Evolutionary conservation across 2,888 invertebrate genomes (phyloP), one percentile per base, ranked within the genome.

Genomic region (Plebejus melissa): DNA sequence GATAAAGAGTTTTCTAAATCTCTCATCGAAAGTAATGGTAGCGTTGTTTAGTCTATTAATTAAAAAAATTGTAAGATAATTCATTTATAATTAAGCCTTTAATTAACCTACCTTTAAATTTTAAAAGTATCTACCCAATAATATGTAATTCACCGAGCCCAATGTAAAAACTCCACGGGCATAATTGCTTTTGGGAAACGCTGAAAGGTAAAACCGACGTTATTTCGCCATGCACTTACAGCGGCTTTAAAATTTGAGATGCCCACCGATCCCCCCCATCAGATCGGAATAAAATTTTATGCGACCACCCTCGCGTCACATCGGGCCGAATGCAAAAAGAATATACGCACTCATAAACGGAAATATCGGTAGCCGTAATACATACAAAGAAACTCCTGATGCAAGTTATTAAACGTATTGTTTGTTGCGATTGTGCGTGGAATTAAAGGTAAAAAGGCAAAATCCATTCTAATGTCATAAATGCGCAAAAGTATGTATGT

Each of bases 261-360:
- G 65, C 16, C 28, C 60, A 28, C 28, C 65, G 65, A 65, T 32
- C 65, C 32, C 13, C 58, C 65, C 65, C 65, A 65, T 65, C 65
- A 36, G 65, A 65, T 36, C 32, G 32, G 65, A 36, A 65, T 65
- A 65, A 65, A 65, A 65, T 65, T 65, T 65, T 36, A 65, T 32
- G 65, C 65, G 65, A 36, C 65, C 65, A 65, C 65, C 65, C 65
- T 65, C 11, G 32, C 65, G 65, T 65, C 65, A 13, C 65, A 65
- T 65, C 65, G 32, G 28, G 28, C 65, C 5, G 65, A 36, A 65
- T 65, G 65, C 65, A 65, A 65, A 65, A 65, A 65, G 65, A 65
- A 65, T 65, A 65, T 65, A 65, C 32, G 65, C 65, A 36, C 65
- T 65, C 36, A 16, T 32, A 65, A 65, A 65, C 65, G 65, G 65